Base-by-base conservation (phyloP, 1,140 invertebrate species). In the Palaemon carinicauda region DNA sequence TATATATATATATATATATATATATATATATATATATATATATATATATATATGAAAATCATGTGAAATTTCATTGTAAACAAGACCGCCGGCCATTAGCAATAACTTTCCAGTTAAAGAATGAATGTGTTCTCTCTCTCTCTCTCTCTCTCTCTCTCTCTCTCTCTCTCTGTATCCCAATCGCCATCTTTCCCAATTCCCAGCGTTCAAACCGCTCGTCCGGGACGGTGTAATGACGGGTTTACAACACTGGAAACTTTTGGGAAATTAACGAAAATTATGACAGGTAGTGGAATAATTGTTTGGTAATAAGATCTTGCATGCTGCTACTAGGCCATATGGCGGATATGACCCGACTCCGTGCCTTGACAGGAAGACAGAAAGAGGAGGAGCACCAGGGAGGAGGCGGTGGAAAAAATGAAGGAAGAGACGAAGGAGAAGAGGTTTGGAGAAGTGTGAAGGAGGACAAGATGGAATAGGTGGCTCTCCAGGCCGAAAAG, bases 211-310 rank as follows among this genome's bases (percentile, higher is more conserved):
- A 69, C 24, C 65, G 65, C 29, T 31, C 65, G n/a, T 31, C 65
- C 12, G 17, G 17, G 65, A 24, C 65, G 29, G 65, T 27, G 29
- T 69, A 69, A 69, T 69, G 65, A 69, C 65, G 29, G 65, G 65
- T 69, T 69, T 69, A 69, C 65, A 27, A 31, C 65, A 69, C 24
- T 69, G 65, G 65, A 69, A 69, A 69, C 65, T 69, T 69, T 60
- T 69, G 24, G 65, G 65, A 69, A 69, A 69, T 69, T 69, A 69
- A 69, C 65, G n/a, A 69, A 69, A 69, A 69, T 69, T 69, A 69
- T 69, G 65, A 69, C 65, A 69, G 29, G 65, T 69, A 69, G 65
- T 31, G 65, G 65, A 69, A 69, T 69, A 69, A 69, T 69, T 69
- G 65, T 69, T 69, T 69, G 29, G 65, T 69, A 69, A 69, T 69